Conservation (phyloP, 2,797 vertebrate species). For the Momotus momota region DNA sequence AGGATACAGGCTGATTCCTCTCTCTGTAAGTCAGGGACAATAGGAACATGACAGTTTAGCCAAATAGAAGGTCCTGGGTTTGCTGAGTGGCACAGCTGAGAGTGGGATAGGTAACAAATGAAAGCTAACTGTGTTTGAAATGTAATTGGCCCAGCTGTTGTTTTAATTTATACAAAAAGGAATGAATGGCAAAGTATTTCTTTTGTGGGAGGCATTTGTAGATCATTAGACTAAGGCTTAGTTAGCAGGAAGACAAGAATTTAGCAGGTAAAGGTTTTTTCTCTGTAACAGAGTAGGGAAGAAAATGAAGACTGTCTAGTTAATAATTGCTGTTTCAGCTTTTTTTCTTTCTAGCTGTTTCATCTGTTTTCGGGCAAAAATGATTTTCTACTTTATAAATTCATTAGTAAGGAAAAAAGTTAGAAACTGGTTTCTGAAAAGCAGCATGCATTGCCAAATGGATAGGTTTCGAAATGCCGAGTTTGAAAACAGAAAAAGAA, state of each 20-base stretch:
- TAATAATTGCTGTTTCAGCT: not conserved
- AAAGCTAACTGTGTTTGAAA: not conserved
- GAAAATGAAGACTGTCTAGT: not conserved
- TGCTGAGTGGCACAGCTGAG: not conserved
- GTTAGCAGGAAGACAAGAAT: not conserved
- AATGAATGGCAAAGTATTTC: accelerated
- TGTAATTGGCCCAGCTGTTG: not conserved
- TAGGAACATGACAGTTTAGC: not conserved
- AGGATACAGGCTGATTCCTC: not conserved
- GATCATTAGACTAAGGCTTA: accelerated
- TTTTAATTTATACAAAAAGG: not conserved
- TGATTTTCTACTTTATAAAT: not conserved
- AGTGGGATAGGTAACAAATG: not conserved
- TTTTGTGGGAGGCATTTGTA: not conserved
- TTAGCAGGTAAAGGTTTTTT: not conserved
- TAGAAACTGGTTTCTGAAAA: not conserved
- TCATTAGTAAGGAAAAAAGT: not conserved
- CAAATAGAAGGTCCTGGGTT: not conserved
- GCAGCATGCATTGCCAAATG: accelerated
- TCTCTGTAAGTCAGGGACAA: not conserved
- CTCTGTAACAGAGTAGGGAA: not conserved
- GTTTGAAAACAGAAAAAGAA: not conserved
- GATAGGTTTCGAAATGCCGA: not conserved
- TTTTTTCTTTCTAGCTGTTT: not conserved
- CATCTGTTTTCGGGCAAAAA: not conserved